phyloP scores from a whole-genome alignment of 2,113 vertebrate genomes.

The Rhea americana region DNA sequence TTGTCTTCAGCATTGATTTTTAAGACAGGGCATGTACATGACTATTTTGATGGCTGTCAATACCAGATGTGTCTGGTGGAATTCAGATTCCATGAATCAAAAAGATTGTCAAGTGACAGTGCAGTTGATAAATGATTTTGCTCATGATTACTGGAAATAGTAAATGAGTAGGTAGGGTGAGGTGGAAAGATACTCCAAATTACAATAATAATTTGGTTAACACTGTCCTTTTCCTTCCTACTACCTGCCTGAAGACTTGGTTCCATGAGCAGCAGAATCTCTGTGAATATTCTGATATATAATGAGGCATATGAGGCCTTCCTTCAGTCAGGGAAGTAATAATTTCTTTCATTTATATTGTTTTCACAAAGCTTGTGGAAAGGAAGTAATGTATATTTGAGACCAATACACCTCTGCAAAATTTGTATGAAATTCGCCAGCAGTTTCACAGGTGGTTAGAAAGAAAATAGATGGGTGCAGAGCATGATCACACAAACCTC shows the following conservation, averaged over 20 bases:
- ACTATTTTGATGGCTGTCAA: not conserved
- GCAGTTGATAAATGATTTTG: slow-evolving; percentile 23
- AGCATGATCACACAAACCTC: not conserved
- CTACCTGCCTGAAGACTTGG: not conserved
- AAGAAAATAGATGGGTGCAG: not conserved
- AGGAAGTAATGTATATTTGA: not conserved
- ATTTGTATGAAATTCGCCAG: not conserved
- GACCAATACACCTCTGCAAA: not conserved
- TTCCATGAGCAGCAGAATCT: not conserved
- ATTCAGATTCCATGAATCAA: not conserved
- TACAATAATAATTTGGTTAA: not conserved
- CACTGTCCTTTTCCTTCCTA: not conserved
- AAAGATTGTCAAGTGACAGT: slow-evolving; percentile 14
- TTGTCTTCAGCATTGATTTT: not conserved
- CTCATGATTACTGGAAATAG: slow-evolving; percentile 14
- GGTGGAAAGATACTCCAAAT: not conserved
- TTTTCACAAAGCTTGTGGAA: not conserved
- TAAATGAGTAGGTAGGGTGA: slow-evolving; percentile 4
- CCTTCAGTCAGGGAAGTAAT: not conserved
- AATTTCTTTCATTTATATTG: not conserved
- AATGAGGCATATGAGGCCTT: not conserved
- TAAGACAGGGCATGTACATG: not conserved
- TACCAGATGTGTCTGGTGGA: not conserved
- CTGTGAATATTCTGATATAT: rapidly evolving
- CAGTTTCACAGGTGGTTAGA: not conserved